phyloP scores from a whole-genome alignment of 2,797 vertebrate species.

The Setipinna tenuifilis region DNA sequence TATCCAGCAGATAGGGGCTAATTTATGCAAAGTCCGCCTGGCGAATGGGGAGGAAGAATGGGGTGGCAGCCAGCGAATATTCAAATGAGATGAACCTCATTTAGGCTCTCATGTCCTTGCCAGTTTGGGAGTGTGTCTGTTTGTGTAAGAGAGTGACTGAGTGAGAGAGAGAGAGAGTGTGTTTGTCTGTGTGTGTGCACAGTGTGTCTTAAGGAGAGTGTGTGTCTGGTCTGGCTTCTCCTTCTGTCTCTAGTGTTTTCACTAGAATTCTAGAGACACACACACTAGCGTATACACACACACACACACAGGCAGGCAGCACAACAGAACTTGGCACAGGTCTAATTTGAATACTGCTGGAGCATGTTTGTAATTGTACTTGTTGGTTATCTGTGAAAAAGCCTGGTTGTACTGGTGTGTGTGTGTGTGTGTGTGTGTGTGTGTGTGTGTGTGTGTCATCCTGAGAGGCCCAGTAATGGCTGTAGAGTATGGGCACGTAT shows the following conservation, averaged over 20 bases:
- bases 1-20: conserved; percentile 65
- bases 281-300: background rate
- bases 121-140: conserved; percentile 50
- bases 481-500: background rate
- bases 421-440: no score
- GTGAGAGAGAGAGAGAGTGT: background rate
- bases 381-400: background rate
- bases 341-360: background rate
- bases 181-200: background rate
- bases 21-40: conserved; percentile 65
- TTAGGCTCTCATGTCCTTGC: conserved; percentile 64
- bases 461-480: background rate
- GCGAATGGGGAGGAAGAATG: conserved; percentile 62
- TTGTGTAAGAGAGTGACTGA: background rate
- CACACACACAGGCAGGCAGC: conserved; percentile 22
- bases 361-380: background rate
- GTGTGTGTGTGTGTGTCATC: no score
- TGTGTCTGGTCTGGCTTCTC: background rate
- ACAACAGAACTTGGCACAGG: background rate
- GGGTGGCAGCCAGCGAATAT: conserved; percentile 68
- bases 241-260: no score
- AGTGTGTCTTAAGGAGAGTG: background rate
- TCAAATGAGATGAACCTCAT: conserved; percentile 70
- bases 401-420: no score
- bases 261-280: conserved; percentile 27